Base-by-base conservation (phyloP, 2,113 vertebrate genomes). In the Eolophus roseicapilla region DNA sequence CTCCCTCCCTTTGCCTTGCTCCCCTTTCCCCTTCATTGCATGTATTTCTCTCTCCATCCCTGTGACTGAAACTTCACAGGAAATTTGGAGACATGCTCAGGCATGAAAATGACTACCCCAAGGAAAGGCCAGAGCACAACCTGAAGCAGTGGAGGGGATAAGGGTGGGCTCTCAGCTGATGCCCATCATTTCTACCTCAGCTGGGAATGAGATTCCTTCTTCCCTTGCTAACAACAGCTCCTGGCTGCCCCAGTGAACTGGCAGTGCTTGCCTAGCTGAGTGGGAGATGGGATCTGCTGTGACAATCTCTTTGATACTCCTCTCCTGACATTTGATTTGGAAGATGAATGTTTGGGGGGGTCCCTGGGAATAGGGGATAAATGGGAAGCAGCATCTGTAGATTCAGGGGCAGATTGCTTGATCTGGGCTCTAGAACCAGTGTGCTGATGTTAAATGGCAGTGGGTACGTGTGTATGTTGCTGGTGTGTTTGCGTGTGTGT, bases 41-140 rank as follows among this genome's bases (percentile, higher is more conserved):
- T 63, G n/a, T 62, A 23, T 94, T 88, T 94, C 17, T 87, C 28
- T 88, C 47, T 64, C 53, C 60, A 78, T 93, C 29, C 47, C 76
- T 86, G 33, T 92, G 90, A 90, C 46, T 92, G 83, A 95, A 97
- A 90, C 55, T 93, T 92, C 88, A 88, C 95, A 95, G 86, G 24
- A 67, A 83, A 90, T 88, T 60, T 50, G 84, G 55, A 82, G 46
- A 82, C 55, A 49, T 19, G 18, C 47, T 90, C 55, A 78, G 75
- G 64, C 49, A 60, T 91, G 87, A 82, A 82, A 79, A 67, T 83
- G 9, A 68, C 71, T 70, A 46, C 47, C 23, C 28, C 63, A 78
- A 83, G 47, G 55, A 95, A 74, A 86, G 46, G 41, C 68, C 68
- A 88, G 88, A 88, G 70, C 60, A 79, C 43, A 90, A 52, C 57